These are phyloP conservation scores for Neogobius melanostomus DNA, from an alignment of 2,113 vertebrate genomes.

Conservation along the genomic window DNA sequence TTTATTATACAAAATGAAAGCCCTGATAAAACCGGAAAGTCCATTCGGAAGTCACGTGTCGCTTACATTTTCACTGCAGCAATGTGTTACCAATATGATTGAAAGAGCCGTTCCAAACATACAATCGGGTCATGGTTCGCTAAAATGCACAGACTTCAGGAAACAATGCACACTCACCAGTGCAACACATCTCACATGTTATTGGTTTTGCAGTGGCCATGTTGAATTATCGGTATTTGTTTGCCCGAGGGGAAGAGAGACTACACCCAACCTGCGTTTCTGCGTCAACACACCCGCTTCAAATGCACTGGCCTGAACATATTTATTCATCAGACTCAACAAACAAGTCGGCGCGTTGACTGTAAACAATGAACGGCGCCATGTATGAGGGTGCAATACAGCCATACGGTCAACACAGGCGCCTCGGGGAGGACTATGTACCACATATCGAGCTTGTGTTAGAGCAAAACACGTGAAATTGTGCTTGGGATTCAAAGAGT, in stretches of 20 bases:
- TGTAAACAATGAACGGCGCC: not conserved
- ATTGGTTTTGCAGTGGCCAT: not conserved
- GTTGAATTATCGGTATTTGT: not conserved
- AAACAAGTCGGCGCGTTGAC: not conserved
- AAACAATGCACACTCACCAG: no score
- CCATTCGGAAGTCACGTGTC: no score
- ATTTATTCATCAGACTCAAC: not conserved
- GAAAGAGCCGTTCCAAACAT: no score
- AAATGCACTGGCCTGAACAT: not conserved
- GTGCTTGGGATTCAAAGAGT: not conserved
- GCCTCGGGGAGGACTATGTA: not conserved
- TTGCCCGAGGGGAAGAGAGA: not conserved
- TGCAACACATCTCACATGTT: not conserved
- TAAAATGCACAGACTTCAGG: no score
- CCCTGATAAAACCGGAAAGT: no score
- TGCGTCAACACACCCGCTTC: not conserved
- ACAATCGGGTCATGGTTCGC: no score
- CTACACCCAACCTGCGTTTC: not conserved
- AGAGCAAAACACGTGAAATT: not conserved
- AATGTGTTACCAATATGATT: no score
- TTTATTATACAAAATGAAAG: no score
- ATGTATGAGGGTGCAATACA: not conserved
- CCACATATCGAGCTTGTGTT: not conserved
- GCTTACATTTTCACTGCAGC: no score
- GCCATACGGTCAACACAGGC: not conserved